Conservation (phyloP, 1,140 invertebrate genomes). For the Cepaea nemoralis region DNA sequence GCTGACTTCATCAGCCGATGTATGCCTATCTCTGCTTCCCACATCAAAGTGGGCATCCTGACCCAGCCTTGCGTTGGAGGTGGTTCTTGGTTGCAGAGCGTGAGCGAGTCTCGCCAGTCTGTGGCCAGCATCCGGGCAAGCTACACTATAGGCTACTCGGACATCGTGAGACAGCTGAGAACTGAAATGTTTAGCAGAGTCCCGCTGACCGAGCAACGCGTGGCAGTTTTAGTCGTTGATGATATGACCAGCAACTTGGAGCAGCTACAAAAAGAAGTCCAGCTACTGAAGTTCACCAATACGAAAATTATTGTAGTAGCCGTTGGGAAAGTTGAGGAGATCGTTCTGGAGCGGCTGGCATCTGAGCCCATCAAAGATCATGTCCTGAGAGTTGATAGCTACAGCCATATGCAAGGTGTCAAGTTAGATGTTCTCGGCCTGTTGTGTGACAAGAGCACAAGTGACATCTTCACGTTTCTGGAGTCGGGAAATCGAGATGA, state of each 20-base stretch:
- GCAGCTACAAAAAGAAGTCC: conserved; percentile 3
- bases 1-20: neutral
- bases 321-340: conserved; percentile 29
- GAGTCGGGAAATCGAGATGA: neutral
- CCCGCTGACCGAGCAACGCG: neutral
- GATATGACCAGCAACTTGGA: conserved; percentile 1
- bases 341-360: neutral
- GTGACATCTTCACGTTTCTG: neutral
- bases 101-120: neutral
- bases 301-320: conserved; percentile 27
- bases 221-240: conserved; percentile 24
- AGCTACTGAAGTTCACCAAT: neutral
- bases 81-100: neutral
- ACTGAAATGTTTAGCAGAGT: neutral
- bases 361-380: neutral
- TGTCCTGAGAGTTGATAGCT: conserved; percentile 25
- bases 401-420: neutral
- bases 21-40: neutral
- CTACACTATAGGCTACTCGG: neutral
- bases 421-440: conserved; percentile 9
- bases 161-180: neutral
- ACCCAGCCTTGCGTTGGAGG: conserved; percentile 35
- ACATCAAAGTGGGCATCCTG: conserved; percentile 12
- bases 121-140: neutral
- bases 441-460: neutral